These are phyloP conservation scores for Caenorhabditis briggsae DNA, from an alignment of 1,140 invertebrate species.

Conservation along the genomic window DNA sequence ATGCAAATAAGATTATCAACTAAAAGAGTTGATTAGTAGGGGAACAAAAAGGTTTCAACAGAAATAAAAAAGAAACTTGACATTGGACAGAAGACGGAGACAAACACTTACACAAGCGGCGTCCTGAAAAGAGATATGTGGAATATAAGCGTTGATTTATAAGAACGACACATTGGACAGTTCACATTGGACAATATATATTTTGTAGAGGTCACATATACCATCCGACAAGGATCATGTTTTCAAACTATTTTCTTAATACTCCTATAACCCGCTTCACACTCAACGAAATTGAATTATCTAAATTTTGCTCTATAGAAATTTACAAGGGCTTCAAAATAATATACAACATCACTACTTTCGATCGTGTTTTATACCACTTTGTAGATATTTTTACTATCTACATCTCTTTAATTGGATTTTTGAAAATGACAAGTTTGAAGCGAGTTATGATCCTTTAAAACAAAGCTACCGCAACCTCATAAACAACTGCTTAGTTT, in stretches of 20 bases:
- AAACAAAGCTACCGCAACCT: conserved; percentile 12
- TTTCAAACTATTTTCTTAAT: too few species aligned
- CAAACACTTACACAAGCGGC: conserved; percentile 69
- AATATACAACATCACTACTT: too few species aligned
- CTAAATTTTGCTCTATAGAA: too few species aligned
- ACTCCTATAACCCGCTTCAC: too few species aligned
- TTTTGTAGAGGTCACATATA: not conserved
- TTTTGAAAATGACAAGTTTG: conserved; percentile 29
- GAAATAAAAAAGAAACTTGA: conserved; percentile 63
- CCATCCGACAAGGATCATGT: too few species aligned
- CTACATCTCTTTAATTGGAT: not conserved
- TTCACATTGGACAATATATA: not conserved
- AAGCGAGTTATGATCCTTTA: not conserved
- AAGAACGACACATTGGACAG: conserved; percentile 50
- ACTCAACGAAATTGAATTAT: too few species aligned
- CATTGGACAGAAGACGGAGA: conserved; percentile 61
- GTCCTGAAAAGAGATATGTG: conserved; percentile 64
- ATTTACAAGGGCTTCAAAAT: too few species aligned
- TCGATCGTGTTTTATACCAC: too few species aligned
- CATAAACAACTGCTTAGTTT: not conserved
- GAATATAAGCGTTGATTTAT: conserved; percentile 40
- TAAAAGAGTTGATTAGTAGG: conserved; percentile 34
- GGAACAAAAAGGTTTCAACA: conserved; percentile 22
- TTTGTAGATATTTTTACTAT: not conserved
- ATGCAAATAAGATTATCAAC: conserved; percentile 20